Percentiles rank a stretch among this genome's conserved stretches.
These are phyloP conservation scores for Batillaria attramentaria DNA, from an alignment of 1,140 invertebrate genomes.

Conservation along the genomic window DNA sequence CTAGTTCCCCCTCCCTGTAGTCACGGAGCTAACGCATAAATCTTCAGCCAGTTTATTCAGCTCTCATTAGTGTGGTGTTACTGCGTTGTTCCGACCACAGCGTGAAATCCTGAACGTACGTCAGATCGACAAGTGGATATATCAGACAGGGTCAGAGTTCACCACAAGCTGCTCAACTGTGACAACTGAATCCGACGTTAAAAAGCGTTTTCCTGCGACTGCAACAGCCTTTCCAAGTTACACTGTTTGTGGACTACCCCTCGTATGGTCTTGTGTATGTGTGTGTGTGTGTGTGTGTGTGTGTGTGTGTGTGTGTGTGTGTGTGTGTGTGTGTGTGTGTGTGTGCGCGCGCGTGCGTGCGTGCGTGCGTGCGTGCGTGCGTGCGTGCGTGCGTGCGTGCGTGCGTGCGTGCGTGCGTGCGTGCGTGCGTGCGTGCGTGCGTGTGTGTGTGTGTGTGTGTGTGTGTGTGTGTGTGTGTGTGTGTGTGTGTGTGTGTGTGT, in stretches of 20 bases:
- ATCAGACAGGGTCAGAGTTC: no score
- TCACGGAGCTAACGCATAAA: no score
- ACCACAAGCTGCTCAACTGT: no score
- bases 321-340: not conserved
- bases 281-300: slow-evolving; percentile 2
- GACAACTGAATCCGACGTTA: no score
- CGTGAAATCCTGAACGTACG: no score
- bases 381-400: not conserved
- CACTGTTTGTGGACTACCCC: not conserved
- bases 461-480: slow-evolving; percentile 9
- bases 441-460: not conserved
- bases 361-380: not conserved
- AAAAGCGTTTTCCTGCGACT: not conserved
- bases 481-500: not conserved
- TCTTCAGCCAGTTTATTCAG: no score
- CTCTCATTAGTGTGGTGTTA: no score
- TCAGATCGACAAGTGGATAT: no score
- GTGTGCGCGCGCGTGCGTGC: not conserved
- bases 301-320: not conserved
- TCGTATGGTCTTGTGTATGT: not conserved
- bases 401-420: no score
- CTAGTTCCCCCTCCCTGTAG: no score
- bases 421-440: no score
- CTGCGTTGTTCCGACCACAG: no score
- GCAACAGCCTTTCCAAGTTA: not conserved